Base-by-base conservation (phyloP, 2,888 invertebrate genomes). In the Macaria liturata region DNA sequence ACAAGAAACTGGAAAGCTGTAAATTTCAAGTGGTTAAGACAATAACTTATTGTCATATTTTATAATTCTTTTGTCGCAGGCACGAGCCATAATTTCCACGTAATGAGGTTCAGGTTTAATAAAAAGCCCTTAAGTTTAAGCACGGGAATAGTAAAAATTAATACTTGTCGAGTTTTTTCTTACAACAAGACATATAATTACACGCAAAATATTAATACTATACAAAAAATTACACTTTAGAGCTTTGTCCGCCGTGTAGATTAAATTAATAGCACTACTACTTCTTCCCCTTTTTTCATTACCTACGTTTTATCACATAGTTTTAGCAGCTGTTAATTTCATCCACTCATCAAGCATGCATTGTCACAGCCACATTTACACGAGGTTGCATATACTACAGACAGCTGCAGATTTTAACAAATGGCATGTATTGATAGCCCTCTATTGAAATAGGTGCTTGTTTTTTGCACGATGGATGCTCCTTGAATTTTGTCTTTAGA, bases 371-470 rank as follows among this genome's bases (percentile, higher is more conserved):
- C 76, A 73, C 71, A 81, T 83, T 85, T 78, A 81, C 84, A 83
- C 82, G 74, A 70, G 74, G 80, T 69, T 86, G 86, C 81, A 80
- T 72, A 66, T 66, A 69, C 71, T 71, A 64, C 62, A 68, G 62
- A 73, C 89, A 89, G 88, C 90, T 90, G 90, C 81, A 77, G 80
- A 80, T 83, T 77, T 75, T 75, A 83, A 85, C 84, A 84, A 86
- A 86, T 84, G 79, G 75, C 72, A 67, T 69, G 65, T 71, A 78
- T 75, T 79, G 81, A 81, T 82, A 84, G 79, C 78, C 82, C 80
- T 74, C 76, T 66, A 68, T 74, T 74, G 71, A 71, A 66, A 68
- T 69, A 66, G 54, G 62, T 67, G 62, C 67, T 69, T 68, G 66
- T 75, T 74, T 74, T 70, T 69, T 66, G 53, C 55, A 52, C 61